These are phyloP conservation scores for Cryptus armator DNA, from an alignment of 2,888 invertebrate species.

Conservation along the genomic window DNA sequence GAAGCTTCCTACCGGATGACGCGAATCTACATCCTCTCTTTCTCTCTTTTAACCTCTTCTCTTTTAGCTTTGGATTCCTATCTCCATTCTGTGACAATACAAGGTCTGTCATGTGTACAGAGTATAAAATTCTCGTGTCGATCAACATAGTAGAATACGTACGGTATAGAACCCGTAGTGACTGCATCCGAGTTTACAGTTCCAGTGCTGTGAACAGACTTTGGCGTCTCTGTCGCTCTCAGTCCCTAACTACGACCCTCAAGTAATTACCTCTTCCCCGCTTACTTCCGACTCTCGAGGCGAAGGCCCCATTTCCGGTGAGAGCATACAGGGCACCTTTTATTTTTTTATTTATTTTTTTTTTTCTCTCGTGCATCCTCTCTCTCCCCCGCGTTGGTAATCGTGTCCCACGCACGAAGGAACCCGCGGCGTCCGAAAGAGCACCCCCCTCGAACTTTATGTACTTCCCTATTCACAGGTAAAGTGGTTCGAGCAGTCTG, in stretches of 20 bases:
- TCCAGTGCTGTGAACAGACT: slow-evolving; percentile 63
- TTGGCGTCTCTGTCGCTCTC: slow-evolving; percentile 54
- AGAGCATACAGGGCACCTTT: slow-evolving; percentile 71
- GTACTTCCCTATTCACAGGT: slow-evolving; percentile 71
- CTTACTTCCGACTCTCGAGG: slow-evolving; percentile 80
- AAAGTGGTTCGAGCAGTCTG: slow-evolving; percentile 63
- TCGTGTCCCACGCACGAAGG: slow-evolving; percentile 81
- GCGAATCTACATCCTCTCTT: slow-evolving; percentile 71
- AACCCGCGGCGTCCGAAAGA: slow-evolving; percentile 63
- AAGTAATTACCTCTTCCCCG: slow-evolving; percentile 81
- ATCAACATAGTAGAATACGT: slow-evolving; percentile 37
- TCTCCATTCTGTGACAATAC: slow-evolving; percentile 52
- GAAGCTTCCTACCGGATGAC: slow-evolving; percentile 73
- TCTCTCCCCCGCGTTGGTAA: slow-evolving; percentile 58
- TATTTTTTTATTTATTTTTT: slow-evolving; percentile 64
- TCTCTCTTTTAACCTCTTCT: slow-evolving; percentile 70
- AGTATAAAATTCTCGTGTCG: slow-evolving; percentile 72
- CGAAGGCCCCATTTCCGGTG: slow-evolving; percentile 80
- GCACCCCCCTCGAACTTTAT: slow-evolving; percentile 80
- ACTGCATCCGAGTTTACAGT: slow-evolving; percentile 61
- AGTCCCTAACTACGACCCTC: slow-evolving; percentile 39
- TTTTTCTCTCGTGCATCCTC: slow-evolving; percentile 22
- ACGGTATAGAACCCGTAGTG: neutral
- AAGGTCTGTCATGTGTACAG: slow-evolving; percentile 65
- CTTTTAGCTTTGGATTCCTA: slow-evolving; percentile 54